Conservation (phyloP, 1,140 invertebrate genomes). For the Rhagoletis pomonella region DNA sequence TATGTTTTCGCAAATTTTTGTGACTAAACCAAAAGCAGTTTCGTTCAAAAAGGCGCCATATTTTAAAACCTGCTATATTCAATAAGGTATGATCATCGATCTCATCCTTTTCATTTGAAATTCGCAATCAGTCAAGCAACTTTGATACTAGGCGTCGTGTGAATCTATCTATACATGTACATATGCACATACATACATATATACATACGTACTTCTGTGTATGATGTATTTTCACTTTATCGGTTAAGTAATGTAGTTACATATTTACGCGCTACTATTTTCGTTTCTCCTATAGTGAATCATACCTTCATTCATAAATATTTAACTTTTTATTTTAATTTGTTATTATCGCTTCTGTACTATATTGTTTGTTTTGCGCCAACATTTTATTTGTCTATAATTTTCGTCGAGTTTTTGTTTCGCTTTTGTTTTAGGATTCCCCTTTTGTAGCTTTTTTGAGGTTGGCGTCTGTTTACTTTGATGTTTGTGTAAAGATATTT, state of each 20-base stretch:
- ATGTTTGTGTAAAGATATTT: background rate
- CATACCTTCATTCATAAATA: conserved; percentile 20
- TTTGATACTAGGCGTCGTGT: too few relatives aligned
- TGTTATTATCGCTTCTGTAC: background rate
- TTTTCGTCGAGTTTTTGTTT: background rate
- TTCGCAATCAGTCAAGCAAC: too few relatives aligned
- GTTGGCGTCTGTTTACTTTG: background rate
- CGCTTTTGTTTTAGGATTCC: background rate
- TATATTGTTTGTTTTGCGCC: background rate
- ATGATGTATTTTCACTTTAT: background rate
- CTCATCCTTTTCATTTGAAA: too few relatives aligned
- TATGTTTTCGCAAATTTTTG: too few relatives aligned
- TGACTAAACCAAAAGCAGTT: too few relatives aligned
- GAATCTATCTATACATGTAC: too few relatives aligned
- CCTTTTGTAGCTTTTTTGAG: background rate
- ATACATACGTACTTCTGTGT: too few relatives aligned
- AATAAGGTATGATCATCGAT: too few relatives aligned
- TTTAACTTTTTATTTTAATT: background rate
- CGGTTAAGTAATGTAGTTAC: background rate
- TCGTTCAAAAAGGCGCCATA: too few relatives aligned
- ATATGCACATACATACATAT: too few relatives aligned
- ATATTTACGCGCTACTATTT: background rate
- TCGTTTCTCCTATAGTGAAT: background rate
- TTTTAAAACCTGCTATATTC: too few relatives aligned
- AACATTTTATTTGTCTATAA: background rate